These are phyloP conservation scores for Germaria angustata DNA, from an alignment of 2,888 invertebrate genomes.

Conservation along the genomic window DNA sequence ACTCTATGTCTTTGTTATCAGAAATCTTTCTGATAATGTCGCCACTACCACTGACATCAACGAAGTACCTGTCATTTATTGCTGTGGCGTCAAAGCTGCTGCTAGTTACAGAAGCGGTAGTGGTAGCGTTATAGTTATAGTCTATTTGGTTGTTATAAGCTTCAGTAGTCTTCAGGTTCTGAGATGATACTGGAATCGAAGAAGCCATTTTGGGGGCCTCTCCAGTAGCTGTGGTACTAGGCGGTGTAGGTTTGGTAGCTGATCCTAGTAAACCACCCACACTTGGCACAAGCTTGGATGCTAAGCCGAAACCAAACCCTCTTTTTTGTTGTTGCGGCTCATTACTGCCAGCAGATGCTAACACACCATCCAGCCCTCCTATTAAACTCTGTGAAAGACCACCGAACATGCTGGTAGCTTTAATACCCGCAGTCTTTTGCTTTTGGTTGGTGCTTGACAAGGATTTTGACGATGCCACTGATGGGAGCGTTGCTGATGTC, in stretches of 20 bases:
- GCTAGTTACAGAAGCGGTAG: not conserved
- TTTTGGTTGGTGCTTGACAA: conserved; percentile 77
- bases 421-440: conserved; percentile 78
- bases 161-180: not conserved
- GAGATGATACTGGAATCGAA: not conserved
- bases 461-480: conserved; percentile 64
- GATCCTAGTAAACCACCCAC: conserved; percentile 72
- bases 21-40: conserved; percentile 1
- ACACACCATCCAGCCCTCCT: conserved; percentile 76
- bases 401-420: conserved; percentile 74
- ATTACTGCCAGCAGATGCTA: conserved; percentile 69
- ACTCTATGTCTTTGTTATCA: not conserved
- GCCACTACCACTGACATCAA: not conserved
- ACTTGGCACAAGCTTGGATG: conserved; percentile 76
- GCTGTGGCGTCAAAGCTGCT: not conserved
- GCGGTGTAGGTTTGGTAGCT: conserved; percentile 44
- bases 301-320: conserved; percentile 74
- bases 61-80: no score
- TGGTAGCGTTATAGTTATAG: not conserved
- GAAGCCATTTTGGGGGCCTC: not conserved
- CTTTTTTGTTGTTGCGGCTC: conserved; percentile 67
- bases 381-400: conserved; percentile 77
- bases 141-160: not conserved
- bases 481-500: conserved; percentile 49
- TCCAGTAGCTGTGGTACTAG: conserved; percentile 14